Percentiles rank a stretch among this genome's conserved stretches.
Conservation (phyloP, 2,113 vertebrate genomes). For the Lampris incognitus region DNA sequence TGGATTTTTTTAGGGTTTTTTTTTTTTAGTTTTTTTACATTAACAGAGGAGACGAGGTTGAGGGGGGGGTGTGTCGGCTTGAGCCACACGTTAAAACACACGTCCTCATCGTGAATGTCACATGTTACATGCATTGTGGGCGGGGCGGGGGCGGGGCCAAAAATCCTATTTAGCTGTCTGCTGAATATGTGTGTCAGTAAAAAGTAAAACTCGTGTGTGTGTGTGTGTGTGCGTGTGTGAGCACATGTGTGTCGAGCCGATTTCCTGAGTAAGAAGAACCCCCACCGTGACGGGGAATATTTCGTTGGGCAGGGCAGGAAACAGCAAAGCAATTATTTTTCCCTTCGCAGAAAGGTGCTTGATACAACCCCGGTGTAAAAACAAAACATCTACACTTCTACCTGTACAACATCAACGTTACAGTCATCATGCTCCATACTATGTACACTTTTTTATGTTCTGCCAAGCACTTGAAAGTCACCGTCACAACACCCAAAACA, state of each 20-base stretch:
- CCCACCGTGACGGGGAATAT: constrained; percentile 64
- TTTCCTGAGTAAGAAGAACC: constrained; percentile 85
- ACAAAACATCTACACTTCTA: constrained; percentile 70
- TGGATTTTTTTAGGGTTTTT: background rate
- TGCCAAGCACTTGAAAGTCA: constrained; percentile 86
- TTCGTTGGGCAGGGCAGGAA: constrained; percentile 82
- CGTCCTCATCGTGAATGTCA: constrained; percentile 35
- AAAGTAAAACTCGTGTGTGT: background rate
- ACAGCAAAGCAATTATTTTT: constrained; percentile 79
- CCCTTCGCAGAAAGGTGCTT: constrained; percentile 76
- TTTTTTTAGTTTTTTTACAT: constrained; percentile 78
- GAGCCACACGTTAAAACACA: constrained; percentile 29
- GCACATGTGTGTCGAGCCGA: constrained; percentile 59
- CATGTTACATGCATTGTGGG: constrained; percentile 66
- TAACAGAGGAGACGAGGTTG: constrained; percentile 66
- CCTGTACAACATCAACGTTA: constrained; percentile 80
- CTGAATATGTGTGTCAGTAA: background rate
- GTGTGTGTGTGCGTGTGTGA: constrained; percentile 43
- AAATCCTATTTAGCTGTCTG: background rate
- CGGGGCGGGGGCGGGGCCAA: constrained; percentile 46
- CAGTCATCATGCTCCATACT: constrained; percentile 87
- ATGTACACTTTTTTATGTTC: constrained; percentile 77
- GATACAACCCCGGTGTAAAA: constrained; percentile 71
- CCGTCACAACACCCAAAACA: constrained; percentile 87
- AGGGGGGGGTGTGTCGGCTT: constrained; percentile 36